Conservation (phyloP, 2,797 vertebrate species). For the Lagorchestes hirsutus region DNA sequence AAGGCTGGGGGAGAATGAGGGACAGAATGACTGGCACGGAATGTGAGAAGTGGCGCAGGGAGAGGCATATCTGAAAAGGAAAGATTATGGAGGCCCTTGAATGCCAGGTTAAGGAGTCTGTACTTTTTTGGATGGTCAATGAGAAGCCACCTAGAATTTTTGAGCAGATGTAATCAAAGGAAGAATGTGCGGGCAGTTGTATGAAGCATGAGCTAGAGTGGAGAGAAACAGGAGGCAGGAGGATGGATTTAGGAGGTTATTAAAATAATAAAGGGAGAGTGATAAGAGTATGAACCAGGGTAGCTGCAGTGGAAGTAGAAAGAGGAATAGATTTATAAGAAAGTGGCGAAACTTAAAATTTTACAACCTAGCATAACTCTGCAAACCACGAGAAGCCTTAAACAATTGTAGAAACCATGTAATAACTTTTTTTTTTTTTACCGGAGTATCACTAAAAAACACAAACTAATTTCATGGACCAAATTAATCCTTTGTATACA, state of each 20-base stretch:
- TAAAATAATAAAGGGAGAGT: not conserved
- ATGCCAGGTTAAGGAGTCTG: not conserved
- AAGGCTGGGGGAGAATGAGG: not conserved
- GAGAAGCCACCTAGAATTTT: not conserved
- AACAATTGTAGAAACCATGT: not conserved
- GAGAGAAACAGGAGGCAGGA: not conserved
- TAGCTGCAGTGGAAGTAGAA: not conserved
- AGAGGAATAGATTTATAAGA: not conserved
- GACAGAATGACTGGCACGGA: not conserved
- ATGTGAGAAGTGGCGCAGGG: not conserved
- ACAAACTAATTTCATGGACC: not conserved
- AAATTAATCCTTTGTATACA: not conserved
- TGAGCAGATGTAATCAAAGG: not conserved
- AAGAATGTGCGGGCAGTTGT: not conserved
- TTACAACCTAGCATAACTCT: not conserved
- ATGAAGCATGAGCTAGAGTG: not conserved
- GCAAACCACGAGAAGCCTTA: not conserved
- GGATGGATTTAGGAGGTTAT: not conserved
- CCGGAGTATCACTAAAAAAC: not conserved
- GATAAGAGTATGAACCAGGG: not conserved
- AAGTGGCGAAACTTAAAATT: not conserved
- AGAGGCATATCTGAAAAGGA: not conserved
- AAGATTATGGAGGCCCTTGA: not conserved
- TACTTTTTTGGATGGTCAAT: not conserved
- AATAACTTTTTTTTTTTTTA: not conserved